Evolutionary conservation across 2,113 vertebrate species (phyloP).

Genomic region (Lontra canadensis): DNA sequence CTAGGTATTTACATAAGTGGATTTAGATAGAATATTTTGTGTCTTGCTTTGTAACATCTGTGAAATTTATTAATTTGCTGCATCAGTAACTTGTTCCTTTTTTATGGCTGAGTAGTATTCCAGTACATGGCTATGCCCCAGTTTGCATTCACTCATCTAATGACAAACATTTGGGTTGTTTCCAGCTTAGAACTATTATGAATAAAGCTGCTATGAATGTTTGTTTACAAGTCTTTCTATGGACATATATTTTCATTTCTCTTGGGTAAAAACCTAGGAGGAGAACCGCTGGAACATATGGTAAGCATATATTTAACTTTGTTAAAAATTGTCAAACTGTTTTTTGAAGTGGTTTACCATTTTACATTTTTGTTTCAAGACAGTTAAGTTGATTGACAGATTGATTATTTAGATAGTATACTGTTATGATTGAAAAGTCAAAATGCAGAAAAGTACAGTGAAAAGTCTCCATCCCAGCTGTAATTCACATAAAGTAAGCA

Average conservation of each 20-base stretch:
- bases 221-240: background rate
- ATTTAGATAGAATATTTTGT: background rate
- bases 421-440: background rate
- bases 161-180: background rate
- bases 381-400: background rate
- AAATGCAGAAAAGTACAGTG: background rate
- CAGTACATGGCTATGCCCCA: background rate
- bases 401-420: background rate
- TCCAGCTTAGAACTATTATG: background rate
- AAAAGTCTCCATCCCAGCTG: background rate
- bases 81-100: background rate
- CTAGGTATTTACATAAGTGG: background rate
- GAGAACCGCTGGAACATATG: background rate
- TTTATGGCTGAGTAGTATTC: background rate
- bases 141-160: background rate
- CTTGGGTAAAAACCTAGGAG: slow-evolving; percentile 54
- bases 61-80: background rate
- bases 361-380: slow-evolving; percentile 36
- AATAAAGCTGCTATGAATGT: background rate
- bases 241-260: slow-evolving; percentile 15
- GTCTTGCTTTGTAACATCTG: background rate
- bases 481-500: background rate
- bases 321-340: slow-evolving; percentile 24
- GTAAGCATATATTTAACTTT: background rate
- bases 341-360: slow-evolving; percentile 9